These are phyloP conservation scores for Drosophila austrosaltans DNA, from an alignment of 2,888 invertebrate genomes.

Conservation along the genomic window DNA sequence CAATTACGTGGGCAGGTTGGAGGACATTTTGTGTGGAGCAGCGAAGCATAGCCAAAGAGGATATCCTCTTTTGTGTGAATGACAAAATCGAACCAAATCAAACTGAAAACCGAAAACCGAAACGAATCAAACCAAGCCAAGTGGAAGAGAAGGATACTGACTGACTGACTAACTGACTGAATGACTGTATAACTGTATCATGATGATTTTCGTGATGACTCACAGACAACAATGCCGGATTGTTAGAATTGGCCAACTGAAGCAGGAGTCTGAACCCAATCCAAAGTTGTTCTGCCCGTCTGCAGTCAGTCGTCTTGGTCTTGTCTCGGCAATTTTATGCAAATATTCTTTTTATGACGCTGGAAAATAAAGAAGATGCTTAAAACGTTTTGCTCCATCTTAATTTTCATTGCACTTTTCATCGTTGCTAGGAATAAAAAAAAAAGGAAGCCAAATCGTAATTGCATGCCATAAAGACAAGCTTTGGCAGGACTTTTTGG, in stretches of 20 bases:
- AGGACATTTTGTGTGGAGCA: constrained; percentile 23
- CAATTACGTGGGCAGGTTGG: constrained; percentile 46
- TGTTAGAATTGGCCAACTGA: background rate
- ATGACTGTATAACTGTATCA: background rate
- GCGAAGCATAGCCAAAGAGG: constrained; percentile 52
- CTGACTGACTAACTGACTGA: constrained; percentile 38
- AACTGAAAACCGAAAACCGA: constrained; percentile 40
- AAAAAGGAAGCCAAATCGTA: background rate
- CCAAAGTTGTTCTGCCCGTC: background rate
- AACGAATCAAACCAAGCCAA: constrained; percentile 54
- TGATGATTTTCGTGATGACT: background rate
- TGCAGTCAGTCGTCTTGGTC: background rate
- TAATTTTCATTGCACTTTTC: constrained; percentile 10
- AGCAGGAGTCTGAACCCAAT: constrained; percentile 1
- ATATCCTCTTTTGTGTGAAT: constrained; percentile 63
- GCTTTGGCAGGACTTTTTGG: background rate
- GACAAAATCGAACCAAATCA: constrained; percentile 61
- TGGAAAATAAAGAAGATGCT: background rate
- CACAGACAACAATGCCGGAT: constrained; percentile 1
- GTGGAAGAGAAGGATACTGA: constrained; percentile 71
- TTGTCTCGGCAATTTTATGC: constrained; percentile 10
- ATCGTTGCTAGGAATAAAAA: background rate
- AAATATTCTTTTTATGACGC: constrained; percentile 7
- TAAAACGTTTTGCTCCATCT: constrained; percentile 7
- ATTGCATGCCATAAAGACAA: background rate